Evolutionary conservation across 2,113 vertebrate species (phyloP).

Genomic region (Symphodus melops): DNA sequence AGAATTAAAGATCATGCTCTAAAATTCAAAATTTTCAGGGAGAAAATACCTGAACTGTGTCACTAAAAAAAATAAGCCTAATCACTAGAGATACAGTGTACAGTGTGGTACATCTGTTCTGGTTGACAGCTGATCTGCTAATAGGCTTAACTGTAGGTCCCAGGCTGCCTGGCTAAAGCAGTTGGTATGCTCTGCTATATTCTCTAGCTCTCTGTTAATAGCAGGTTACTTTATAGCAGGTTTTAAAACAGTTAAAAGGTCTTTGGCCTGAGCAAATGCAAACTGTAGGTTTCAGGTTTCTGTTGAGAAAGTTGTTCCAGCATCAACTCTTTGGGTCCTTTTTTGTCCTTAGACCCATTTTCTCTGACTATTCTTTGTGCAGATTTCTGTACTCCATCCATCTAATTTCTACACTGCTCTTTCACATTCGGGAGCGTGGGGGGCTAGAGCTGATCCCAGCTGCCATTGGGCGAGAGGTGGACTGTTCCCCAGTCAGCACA

Average conservation of each 20-base stretch:
- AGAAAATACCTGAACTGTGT: constrained; percentile 1
- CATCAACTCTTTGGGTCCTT: no score
- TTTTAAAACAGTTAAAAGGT: not conserved
- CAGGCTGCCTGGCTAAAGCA: constrained; percentile 64
- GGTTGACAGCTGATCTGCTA: constrained; percentile 75
- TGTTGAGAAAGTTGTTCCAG: no score
- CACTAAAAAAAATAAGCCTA: constrained; percentile 1
- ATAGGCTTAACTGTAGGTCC: constrained; percentile 71
- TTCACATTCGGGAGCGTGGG: no score
- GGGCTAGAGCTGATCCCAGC: no score
- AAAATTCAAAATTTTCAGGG: not conserved
- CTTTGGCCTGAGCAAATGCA: constrained; percentile 37
- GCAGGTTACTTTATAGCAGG: constrained; percentile 42
- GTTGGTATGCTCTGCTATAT: constrained; percentile 39
- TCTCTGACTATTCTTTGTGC: no score
- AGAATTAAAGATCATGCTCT: not conserved
- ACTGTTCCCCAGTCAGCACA: no score
- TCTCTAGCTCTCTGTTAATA: constrained; percentile 49
- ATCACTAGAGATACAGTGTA: constrained; percentile 8
- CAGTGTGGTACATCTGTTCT: constrained; percentile 20
- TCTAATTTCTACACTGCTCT: no score
- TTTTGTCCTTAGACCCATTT: no score
- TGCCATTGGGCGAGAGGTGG: no score
- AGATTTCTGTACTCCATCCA: no score
- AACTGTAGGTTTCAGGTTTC: not conserved